Base-by-base conservation (phyloP, 2,888 invertebrate genomes). In the Glaucopsyche alexis region DNA sequence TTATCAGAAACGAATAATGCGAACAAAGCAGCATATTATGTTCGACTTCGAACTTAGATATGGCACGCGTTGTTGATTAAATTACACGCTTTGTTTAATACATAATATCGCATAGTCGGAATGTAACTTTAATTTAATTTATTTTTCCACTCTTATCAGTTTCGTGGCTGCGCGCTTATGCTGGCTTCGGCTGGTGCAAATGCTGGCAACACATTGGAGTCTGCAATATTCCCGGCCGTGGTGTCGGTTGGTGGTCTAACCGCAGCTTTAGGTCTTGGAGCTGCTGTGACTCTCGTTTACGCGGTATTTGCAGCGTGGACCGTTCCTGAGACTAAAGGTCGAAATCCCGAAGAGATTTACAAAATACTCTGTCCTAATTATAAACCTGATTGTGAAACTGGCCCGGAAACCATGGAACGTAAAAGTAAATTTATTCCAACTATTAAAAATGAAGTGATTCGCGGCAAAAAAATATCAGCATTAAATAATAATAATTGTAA, bases 141-240 rank as follows among this genome's bases (percentile, higher is more conserved):
- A 47, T 19, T 71, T 69, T 60, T 29, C 19, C 13, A 29, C 29
- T 60, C 7, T 55, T 49, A 29, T 40, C 83, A 89, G 89, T 87
- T 85, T 77, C 89, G 88, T 50, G 82, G 85, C 45, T 88, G 87
- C 76, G 88, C 88, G 0, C 75, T 86, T 72, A 77, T 84, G 81
- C 77, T 87, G 77, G 78, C 83, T 13, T 81, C 83, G 19, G 81
- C 78, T 11, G 83, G 79, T 38, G 83, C 82, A 42, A 80, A 84
- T 79, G 78, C 78, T 5, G 89, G 82, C 60, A 86, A 87, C 78
- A 84, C 85, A 7, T 11, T 82, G 40, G 89, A 89, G 76, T 84
- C 84, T 74, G 76, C 79, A 29, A 42, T 83, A 74, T 86, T 88
- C 79, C 84, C 87, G 11, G 75, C 75, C 70, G 79, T 79, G 60